Evolutionary conservation across 53 echinoderm and acorn worm species (phyloP), one percentile per base, ranked within the genome.

Genomic region (Echinometra lucunter): DNA sequence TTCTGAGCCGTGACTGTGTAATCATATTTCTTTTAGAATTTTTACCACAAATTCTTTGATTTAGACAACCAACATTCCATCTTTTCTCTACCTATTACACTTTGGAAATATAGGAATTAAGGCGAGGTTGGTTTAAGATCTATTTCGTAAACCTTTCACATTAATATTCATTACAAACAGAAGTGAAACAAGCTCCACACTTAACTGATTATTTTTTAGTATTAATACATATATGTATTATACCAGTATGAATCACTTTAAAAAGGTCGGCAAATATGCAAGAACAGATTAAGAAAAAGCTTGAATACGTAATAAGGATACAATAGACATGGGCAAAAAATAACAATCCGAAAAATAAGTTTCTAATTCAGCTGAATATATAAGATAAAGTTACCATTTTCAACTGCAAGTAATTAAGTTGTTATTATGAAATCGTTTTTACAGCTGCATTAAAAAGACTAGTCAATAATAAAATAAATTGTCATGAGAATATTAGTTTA

Each of bases 311-410:
- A 3, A 42, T 4, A n/a, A 44, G 44, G 47, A 85, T 1, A 21
- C 49, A 45, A 85, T 85, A 30, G 42, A 85, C 85, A 85, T 45
- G n/a, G 16, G 16, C n/a, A 42, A 42, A 40, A 40, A 35, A 40
- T 21, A 35, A 44, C 40, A 81, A 81, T 49, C 8, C 21, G 13
- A 28, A 49, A 85, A 83, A 35, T 3, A 27, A n/a, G 25, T 13
- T 49, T 13, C 12, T 3, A 85, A 47, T n/a, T 85, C 85, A 85
- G 85, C 85, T 85, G 42, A 85, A 45, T 49, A 78, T n/a, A n/a
- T 78, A 8, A 47, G 6, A 38, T 81, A 3, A 40, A 1, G 7
- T 81, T 81, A 25, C 21, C 12, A 85, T 10, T 85, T 49, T 47
- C 28, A 44, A 42, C 44, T 44, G 40, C 81, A 42, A 81, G 21